Conservation (phyloP, 2,113 vertebrate genomes). For the Scartelaos histophorus region DNA sequence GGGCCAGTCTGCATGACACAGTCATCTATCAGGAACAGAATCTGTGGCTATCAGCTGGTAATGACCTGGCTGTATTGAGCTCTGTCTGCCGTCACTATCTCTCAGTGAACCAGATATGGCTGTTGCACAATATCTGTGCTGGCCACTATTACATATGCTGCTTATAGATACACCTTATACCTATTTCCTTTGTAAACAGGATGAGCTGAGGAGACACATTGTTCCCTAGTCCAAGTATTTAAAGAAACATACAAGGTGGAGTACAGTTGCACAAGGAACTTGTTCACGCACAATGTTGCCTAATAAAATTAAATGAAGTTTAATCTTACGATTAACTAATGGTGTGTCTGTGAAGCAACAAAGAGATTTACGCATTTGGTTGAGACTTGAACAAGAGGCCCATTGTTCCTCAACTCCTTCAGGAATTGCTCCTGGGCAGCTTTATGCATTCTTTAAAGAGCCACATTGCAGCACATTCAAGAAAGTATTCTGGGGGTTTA, state of each 20-base stretch:
- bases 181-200: slow-evolving; percentile 24
- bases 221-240: not conserved
- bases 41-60: slow-evolving; percentile 44
- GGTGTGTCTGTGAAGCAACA: slow-evolving; percentile 44
- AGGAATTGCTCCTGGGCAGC: slow-evolving; percentile 70
- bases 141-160: slow-evolving; percentile 37
- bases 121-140: slow-evolving; percentile 42
- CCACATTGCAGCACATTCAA: slow-evolving; percentile 46
- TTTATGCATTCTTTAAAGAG: slow-evolving; percentile 73
- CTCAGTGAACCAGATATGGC: slow-evolving; percentile 24
- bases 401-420: slow-evolving; percentile 72
- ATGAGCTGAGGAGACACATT: not conserved
- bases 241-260: not conserved
- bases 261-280: not conserved
- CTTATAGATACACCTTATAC: slow-evolving; percentile 23
- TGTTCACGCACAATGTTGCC: slow-evolving; percentile 2
- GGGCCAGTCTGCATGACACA: slow-evolving; percentile 45
- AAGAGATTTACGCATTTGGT: slow-evolving; percentile 57
- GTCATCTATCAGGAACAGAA: slow-evolving; percentile 38
- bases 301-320: slow-evolving; percentile 21
- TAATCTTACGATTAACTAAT: slow-evolving; percentile 43
- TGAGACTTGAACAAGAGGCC: slow-evolving; percentile 68
- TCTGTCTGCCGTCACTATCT: slow-evolving; percentile 40
- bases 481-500: slow-evolving; percentile 38
- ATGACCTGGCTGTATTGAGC: slow-evolving; percentile 20